These are phyloP conservation scores for Trichopria drosophilae DNA, from an alignment of 2,888 invertebrate species.

Conservation along the genomic window DNA sequence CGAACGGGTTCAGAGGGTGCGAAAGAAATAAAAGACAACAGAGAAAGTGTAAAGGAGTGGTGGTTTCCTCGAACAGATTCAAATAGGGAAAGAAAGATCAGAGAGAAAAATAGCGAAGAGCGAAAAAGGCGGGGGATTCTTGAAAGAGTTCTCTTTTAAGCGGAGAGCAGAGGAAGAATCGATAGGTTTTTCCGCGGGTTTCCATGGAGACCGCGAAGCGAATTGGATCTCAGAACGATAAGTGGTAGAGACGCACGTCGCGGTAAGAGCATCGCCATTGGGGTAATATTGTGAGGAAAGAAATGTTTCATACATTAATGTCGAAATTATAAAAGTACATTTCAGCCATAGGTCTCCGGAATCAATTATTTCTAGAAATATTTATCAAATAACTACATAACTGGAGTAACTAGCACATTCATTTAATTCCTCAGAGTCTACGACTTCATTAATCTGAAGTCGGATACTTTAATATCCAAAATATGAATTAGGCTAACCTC, in stretches of 20 bases:
- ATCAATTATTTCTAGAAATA: not conserved
- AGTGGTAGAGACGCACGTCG: constrained; percentile 48
- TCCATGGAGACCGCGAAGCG: constrained; percentile 57
- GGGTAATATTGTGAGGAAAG: no score
- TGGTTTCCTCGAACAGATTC: constrained; percentile 33
- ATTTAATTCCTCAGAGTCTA: no score
- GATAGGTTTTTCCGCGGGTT: constrained; percentile 59
- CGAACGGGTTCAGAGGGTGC: constrained; percentile 29
- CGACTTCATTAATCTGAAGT: no score
- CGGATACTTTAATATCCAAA: no score
- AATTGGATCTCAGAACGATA: constrained; percentile 53
- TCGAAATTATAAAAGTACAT: not conserved
- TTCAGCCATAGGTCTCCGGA: not conserved
- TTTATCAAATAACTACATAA: no score
- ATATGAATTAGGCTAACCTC: no score
- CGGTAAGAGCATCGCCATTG: constrained; percentile 51
- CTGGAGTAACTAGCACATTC: no score
- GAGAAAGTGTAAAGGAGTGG: constrained; percentile 23
- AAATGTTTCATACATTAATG: constrained; percentile 3
- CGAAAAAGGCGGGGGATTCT: constrained; percentile 46
- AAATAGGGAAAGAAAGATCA: constrained; percentile 25
- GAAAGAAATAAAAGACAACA: constrained; percentile 23
- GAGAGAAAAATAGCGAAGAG: constrained; percentile 24
- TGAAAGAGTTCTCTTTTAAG: constrained; percentile 53
- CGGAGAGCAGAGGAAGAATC: constrained; percentile 57